Evolutionary conservation across 2,888 invertebrate genomes (phyloP).

Genomic region (Tenodera sinensis): DNA sequence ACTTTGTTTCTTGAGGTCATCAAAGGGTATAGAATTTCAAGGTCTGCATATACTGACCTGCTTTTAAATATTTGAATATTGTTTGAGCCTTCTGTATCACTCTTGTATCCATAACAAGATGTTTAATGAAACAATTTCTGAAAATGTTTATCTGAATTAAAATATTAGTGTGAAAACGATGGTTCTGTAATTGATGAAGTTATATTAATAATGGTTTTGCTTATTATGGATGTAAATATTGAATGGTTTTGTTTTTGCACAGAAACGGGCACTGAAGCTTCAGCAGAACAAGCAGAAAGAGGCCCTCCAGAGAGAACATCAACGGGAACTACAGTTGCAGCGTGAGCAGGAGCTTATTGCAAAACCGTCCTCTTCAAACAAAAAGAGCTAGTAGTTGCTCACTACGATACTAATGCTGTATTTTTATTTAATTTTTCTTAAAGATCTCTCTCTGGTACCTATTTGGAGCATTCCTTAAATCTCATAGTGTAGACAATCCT

Average conservation of each 20-base stretch:
- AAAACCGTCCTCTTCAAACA: constrained; percentile 33
- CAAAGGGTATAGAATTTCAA: no score
- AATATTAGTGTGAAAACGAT: no score
- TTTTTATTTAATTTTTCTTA: background rate
- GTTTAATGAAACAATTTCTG: no score
- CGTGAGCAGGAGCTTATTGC: constrained; percentile 43
- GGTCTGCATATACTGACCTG: no score
- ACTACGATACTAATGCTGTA: background rate
- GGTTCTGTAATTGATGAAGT: no score
- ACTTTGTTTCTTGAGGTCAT: no score
- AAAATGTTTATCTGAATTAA: no score
- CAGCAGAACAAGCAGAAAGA: constrained; percentile 47
- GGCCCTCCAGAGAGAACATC: constrained; percentile 41
- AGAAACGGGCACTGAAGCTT: constrained; percentile 46
- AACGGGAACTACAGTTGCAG: constrained; percentile 41
- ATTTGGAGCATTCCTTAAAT: background rate
- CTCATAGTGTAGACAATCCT: background rate
- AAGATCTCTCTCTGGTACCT: background rate
- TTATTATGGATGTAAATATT: no score
- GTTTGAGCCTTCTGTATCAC: no score
- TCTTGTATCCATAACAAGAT: no score
- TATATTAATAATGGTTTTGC: no score
- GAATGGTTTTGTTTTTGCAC: background rate
- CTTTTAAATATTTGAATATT: no score
- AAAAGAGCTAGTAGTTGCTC: background rate